These are phyloP conservation scores for Brachyhypopomus gauderio DNA, from an alignment of 2,113 vertebrate species.

Conservation along the genomic window DNA sequence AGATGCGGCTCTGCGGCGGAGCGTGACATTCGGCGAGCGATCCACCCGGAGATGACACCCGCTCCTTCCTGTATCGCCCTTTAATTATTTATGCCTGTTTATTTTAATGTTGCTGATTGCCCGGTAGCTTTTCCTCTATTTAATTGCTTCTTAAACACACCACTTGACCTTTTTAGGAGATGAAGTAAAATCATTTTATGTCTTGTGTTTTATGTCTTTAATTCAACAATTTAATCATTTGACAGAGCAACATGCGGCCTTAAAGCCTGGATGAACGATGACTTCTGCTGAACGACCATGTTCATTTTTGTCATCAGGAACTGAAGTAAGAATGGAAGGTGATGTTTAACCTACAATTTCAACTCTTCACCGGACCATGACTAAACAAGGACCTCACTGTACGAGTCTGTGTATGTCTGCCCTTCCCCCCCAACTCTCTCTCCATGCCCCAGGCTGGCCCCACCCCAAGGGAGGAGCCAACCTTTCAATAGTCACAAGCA, in stretches of 20 bases:
- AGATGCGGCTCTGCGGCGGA: conserved; percentile 37
- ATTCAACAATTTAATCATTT: background rate
- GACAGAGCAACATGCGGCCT: background rate
- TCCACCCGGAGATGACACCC: conserved; percentile 40
- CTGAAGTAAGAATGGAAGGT: conserved; percentile 6
- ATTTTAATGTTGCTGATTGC: conserved; percentile 47
- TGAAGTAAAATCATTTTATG: conserved; percentile 3
- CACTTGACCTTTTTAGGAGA: conserved; percentile 59
- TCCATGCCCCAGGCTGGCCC: no score
- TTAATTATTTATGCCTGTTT: conserved; percentile 60
- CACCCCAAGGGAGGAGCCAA: background rate
- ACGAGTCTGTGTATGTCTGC: background rate
- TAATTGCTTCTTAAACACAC: conserved; percentile 57
- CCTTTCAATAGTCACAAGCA: conserved; percentile 38
- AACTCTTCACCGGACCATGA: background rate
- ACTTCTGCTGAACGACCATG: background rate
- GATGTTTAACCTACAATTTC: conserved; percentile 11
- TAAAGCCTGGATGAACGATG: background rate
- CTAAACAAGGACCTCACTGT: background rate
- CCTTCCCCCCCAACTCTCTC: conserved; percentile 6
- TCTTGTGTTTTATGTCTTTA: conserved; percentile 19
- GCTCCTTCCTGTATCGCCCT: conserved; percentile 40
- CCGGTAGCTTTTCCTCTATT: conserved; percentile 45
- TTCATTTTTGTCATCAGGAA: background rate
- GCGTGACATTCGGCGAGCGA: conserved; percentile 49